Evolutionary conservation across 2,113 vertebrate genomes (phyloP).

Genomic region (Baryphthengus martii): DNA sequence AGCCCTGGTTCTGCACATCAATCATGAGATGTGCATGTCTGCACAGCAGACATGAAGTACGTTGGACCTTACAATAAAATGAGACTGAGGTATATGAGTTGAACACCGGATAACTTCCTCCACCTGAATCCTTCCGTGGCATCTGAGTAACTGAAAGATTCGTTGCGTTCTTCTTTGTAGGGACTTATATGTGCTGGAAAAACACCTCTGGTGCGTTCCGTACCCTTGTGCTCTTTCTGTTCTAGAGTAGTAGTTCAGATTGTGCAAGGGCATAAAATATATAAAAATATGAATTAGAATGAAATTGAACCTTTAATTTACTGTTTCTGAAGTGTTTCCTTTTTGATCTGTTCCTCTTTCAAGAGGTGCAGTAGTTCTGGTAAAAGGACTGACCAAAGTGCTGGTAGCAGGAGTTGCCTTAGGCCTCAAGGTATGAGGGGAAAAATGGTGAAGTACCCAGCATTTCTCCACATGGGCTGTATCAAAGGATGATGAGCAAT

Average conservation of each 20-base stretch:
- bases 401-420: not conserved
- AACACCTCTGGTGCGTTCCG: not conserved
- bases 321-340: not conserved
- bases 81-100: not conserved
- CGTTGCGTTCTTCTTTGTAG: fast-evolving
- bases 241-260: not conserved
- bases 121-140: not conserved
- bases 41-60: too few species aligned
- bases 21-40: too few species aligned
- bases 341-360: not conserved
- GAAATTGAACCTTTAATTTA: not conserved
- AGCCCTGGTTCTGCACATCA: not conserved
- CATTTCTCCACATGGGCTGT: not conserved
- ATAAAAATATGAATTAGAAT: not conserved
- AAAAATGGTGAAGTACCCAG: not conserved
- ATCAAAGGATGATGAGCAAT: not conserved
- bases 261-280: not conserved
- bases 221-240: not conserved
- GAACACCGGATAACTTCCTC: not conserved
- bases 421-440: not conserved
- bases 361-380: not conserved
- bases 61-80: not conserved
- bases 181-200: not conserved
- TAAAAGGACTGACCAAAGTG: not conserved
- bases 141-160: not conserved